Evolutionary conservation across 2,113 vertebrate genomes (phyloP), one percentile per base, ranked within the genome.

Genomic region (Vicugna pacos): DNA sequence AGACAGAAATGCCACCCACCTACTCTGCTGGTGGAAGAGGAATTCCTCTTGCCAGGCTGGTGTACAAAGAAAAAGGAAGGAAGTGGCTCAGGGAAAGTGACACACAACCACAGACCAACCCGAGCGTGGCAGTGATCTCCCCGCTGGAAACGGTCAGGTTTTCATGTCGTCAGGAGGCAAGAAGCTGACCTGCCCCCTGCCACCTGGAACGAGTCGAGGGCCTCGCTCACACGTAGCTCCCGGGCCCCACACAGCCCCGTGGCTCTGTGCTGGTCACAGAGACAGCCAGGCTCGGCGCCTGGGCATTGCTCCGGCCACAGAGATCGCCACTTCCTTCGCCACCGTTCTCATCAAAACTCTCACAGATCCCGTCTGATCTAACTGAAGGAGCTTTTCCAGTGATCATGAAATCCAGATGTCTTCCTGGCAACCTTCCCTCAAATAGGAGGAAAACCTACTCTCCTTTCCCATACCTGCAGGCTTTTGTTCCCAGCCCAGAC

Each of bases 61-160:
- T 19, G 24, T 7, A 6, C 9, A 60, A 72, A 81, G 60, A 76
- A 95, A 85, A 32, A n/a, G 86, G 86, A 94, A 97, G 92, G 95
- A 96, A 96, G 94, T 42, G 91, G 94, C 24, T 28, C 22, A 73
- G 92, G 76, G 96, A 97, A 96, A 96, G 96, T 91, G 93, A 76
- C 67, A 12, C 5, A n/a, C 22, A 79, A 95, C 92, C 95, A 20
- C 95, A 92, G 73, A 81, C 17, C 42, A 62, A 32, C 46, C 24
- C 3, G 0, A 7, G 46, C 6, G 10, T 19, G 19, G 42, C 26
- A 13, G 35, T 2, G n/a, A 69, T 15, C 38, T 60, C 62, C 94
- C 28, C 10, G 5, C 91, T 48, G 32, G 77, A 54, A 54, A 48
- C 0, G 0, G 26, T 6, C 28, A n/a, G 46, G 46, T n/a, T 8